A percentile compares a stretch with the other conserved stretches of the same genome.
phyloP scores from a whole-genome alignment of 2,797 vertebrate genomes.

The Enteromius paludinosus region DNA sequence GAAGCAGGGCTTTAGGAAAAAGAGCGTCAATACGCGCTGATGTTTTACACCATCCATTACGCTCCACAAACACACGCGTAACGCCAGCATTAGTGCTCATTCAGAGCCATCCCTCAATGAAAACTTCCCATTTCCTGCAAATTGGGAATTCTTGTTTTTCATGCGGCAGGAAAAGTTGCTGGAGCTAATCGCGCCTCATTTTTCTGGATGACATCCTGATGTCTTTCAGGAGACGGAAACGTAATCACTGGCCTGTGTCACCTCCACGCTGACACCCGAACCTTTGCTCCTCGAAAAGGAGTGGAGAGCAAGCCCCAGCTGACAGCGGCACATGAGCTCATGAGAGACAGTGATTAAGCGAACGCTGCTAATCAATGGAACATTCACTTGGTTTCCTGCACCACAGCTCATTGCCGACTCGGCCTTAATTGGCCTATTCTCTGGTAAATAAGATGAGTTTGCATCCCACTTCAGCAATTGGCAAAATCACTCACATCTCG shows the following conservation, averaged over 20 bases:
- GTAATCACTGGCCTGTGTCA: slow-evolving; percentile 70
- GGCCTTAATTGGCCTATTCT: slow-evolving; percentile 84
- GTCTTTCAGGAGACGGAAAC: slow-evolving; percentile 65
- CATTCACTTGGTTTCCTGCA: slow-evolving; percentile 84
- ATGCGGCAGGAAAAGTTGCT: slow-evolving; percentile 59
- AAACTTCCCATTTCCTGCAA: slow-evolving; percentile 62
- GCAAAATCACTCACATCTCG: slow-evolving; percentile 53
- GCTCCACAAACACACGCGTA: slow-evolving; percentile 62
- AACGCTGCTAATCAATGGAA: slow-evolving; percentile 85
- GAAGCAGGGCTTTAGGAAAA: slow-evolving; percentile 56
- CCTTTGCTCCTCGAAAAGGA: slow-evolving; percentile 59
- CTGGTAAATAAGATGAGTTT: slow-evolving; percentile 78
- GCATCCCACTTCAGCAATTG: slow-evolving; percentile 76
- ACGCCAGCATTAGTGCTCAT: slow-evolving; percentile 56
- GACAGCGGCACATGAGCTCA: slow-evolving; percentile 63
- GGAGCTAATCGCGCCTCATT: slow-evolving; percentile 60
- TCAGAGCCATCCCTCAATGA: slow-evolving; percentile 57
- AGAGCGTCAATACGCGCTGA: slow-evolving; percentile 61
- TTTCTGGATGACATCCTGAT: slow-evolving; percentile 63
- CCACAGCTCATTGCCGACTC: slow-evolving; percentile 72
- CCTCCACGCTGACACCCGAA: slow-evolving; percentile 61
- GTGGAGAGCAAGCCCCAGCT: slow-evolving; percentile 62
- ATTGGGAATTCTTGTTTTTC: slow-evolving; percentile 60
- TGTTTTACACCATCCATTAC: slow-evolving; percentile 63
- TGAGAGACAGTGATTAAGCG: slow-evolving; percentile 76